A percentile compares a stretch with the other conserved stretches of the same genome.
These are phyloP conservation scores for Danio choprae DNA, from an alignment of 2,797 vertebrate genomes.

Conservation along the genomic window DNA sequence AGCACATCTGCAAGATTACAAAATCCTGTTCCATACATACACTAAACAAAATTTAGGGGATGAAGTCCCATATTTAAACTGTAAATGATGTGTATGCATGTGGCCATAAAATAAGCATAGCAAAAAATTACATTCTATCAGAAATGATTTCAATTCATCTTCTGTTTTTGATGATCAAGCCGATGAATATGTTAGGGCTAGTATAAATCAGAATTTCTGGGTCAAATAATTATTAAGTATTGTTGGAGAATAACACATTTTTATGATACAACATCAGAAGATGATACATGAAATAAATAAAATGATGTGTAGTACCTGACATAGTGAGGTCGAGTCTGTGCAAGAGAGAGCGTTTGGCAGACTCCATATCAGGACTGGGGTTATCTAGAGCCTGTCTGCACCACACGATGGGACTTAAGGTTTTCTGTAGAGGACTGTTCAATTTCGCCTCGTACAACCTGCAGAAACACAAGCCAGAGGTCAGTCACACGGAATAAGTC, in stretches of 20 bases:
- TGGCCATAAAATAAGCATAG: no score
- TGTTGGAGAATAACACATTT: not conserved
- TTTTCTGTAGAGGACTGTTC: constrained; percentile 90
- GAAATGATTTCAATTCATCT: not conserved
- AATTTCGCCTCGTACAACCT: constrained; percentile 96
- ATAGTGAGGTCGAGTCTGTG: constrained; percentile 97
- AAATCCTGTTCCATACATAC: no score
- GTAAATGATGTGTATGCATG: no score
- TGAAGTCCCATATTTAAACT: no score
- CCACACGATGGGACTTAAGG: constrained; percentile 93
- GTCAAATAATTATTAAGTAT: not conserved
- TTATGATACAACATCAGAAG: not conserved
- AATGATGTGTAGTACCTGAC: constrained; percentile 80
- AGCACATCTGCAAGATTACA: no score
- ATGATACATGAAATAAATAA: not conserved
- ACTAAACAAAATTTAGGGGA: no score
- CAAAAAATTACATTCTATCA: no score
- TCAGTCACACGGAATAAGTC: constrained; percentile 39
- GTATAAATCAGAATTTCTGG: not conserved
- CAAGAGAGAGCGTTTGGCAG: constrained; percentile 95
- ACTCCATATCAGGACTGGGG: constrained; percentile 96
- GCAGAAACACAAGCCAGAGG: constrained; percentile 54
- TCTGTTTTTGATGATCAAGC: not conserved
- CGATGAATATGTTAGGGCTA: not conserved
- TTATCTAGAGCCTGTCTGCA: constrained; percentile 96